Conservation (phyloP, 2,888 invertebrate species). For the Anarsia innoxiella region DNA sequence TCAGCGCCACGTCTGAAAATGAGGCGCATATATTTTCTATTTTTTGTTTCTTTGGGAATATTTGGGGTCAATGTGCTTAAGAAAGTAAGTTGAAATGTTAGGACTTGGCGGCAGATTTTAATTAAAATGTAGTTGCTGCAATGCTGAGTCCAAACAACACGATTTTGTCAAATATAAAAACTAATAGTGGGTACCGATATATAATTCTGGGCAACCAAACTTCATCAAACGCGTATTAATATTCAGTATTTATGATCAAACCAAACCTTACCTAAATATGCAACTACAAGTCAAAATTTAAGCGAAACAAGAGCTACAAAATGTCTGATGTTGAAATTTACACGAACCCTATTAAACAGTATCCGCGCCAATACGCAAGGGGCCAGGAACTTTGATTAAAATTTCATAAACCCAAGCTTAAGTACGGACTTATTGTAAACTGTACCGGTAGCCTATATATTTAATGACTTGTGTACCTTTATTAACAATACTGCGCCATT, state of each 20-base stretch:
- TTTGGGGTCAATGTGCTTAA: conserved; percentile 10
- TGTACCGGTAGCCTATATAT: conserved; percentile 52
- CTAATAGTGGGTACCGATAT: too few species aligned
- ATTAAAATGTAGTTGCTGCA: too few species aligned
- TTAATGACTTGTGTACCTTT: conserved; percentile 49
- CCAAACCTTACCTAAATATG: too few species aligned
- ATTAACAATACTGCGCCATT: conserved; percentile 26
- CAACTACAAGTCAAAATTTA: too few species aligned
- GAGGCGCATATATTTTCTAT: conserved; percentile 10
- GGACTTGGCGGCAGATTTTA: too few species aligned
- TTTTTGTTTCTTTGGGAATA: conserved; percentile 9
- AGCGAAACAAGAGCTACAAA: conserved; percentile 35
- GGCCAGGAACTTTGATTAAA: conserved; percentile 67
- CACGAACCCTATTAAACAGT: conserved; percentile 45
- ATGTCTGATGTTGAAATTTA: conserved; percentile 31
- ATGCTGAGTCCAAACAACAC: too few species aligned
- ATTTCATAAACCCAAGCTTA: conserved; percentile 62
- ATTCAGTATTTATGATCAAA: too few species aligned
- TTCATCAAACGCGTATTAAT: too few species aligned
- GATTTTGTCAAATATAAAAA: too few species aligned
- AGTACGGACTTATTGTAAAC: conserved; percentile 54
- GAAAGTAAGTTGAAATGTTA: too few species aligned
- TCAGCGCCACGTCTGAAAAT: conserved; percentile 43
- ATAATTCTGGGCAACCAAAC: too few species aligned
- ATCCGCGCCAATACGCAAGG: conserved; percentile 45